These are phyloP conservation scores for Micromussa lordhowensis DNA, from an alignment of 92 coral and sea anemone species.

Conservation along the genomic window DNA sequence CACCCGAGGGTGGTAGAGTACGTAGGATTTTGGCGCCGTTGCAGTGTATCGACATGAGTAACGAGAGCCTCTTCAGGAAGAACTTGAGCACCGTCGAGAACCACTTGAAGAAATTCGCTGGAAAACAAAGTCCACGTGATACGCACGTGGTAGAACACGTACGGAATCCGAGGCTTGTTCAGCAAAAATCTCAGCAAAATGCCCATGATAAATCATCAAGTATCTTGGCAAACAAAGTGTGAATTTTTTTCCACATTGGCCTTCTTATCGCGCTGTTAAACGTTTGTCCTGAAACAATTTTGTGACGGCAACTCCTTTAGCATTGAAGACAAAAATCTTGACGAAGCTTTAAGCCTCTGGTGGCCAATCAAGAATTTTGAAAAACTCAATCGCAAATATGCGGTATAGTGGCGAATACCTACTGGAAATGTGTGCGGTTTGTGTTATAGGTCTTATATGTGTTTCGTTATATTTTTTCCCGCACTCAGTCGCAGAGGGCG, in stretches of 20 bases:
- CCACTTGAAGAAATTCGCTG: conserved; percentile 58
- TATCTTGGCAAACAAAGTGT: neutral
- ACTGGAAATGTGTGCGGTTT: neutral
- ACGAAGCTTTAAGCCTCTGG: neutral
- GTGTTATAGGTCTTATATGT: neutral
- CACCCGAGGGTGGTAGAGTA: conserved; percentile 85
- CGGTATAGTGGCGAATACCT: neutral
- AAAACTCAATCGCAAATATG: neutral
- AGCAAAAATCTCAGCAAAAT: conserved; percentile 5
- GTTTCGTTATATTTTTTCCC: neutral
- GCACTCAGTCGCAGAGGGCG: neutral
- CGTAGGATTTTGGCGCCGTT: conserved; percentile 82
- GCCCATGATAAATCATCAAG: neutral
- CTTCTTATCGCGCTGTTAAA: neutral
- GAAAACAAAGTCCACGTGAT: conserved; percentile 37
- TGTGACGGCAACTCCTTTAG: neutral
- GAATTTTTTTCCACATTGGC: neutral
- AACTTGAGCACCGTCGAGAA: conserved; percentile 68
- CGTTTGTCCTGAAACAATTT: no score
- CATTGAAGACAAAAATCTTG: neutral
- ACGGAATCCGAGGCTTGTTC: neutral
- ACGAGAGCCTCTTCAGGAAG: conserved; percentile 76
- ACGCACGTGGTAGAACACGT: neutral
- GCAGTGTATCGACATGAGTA: conserved; percentile 87
- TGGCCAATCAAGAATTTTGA: neutral